Evolutionary conservation across 2,888 invertebrate genomes (phyloP).

Genomic region (Erebia aethiops): DNA sequence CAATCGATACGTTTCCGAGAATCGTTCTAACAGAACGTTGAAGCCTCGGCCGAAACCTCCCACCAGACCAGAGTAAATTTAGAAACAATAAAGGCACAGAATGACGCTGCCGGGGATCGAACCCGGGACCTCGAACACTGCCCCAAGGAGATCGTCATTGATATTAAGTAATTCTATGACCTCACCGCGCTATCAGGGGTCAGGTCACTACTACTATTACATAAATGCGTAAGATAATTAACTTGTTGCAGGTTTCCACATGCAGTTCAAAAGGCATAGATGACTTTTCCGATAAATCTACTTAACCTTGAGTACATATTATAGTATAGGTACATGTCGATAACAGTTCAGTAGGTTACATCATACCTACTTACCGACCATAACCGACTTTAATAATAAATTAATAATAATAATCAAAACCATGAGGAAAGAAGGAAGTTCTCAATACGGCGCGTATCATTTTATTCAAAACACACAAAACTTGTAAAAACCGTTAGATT

Average conservation of each 20-base stretch:
- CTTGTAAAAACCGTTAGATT: too few relatives aligned
- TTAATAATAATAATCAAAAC: constrained; percentile 10
- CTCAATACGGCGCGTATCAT: too few relatives aligned
- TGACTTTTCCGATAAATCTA: constrained; percentile 22
- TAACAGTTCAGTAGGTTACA: constrained; percentile 15
- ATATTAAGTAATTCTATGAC: background rate
- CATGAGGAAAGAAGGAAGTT: background rate
- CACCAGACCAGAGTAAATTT: too few relatives aligned
- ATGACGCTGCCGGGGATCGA: too few relatives aligned
- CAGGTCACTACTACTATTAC: constrained; percentile 5
- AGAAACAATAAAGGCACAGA: too few relatives aligned
- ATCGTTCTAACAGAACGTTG: too few relatives aligned
- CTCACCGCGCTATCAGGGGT: constrained; percentile 2
- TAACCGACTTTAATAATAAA: too few relatives aligned
- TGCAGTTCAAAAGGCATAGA: constrained; percentile 19
- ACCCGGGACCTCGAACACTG: too few relatives aligned
- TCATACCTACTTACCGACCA: constrained; percentile 2
- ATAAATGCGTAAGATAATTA: background rate
- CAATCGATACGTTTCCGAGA: too few relatives aligned
- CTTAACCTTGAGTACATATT: constrained; percentile 1
- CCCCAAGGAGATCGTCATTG: too few relatives aligned
- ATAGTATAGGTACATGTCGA: background rate
- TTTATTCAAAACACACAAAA: too few relatives aligned
- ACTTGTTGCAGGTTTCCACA: constrained; percentile 9
- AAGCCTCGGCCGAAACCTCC: too few relatives aligned